Conservation (phyloP, 2,797 vertebrate species). For the Numenius phaeopus region DNA sequence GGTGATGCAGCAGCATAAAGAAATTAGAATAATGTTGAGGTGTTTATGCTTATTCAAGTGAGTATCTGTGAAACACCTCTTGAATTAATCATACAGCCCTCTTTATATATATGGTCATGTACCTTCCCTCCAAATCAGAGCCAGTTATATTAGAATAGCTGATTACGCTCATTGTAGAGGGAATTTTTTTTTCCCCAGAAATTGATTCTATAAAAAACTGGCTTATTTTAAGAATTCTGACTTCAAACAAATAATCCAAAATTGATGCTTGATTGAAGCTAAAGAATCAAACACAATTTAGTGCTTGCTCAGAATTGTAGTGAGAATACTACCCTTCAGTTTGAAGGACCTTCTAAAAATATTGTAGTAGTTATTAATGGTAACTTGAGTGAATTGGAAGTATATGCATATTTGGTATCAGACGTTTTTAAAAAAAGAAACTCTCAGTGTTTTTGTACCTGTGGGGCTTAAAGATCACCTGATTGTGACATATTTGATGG, state of each 20-base stretch:
- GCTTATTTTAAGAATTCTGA: constrained; percentile 28
- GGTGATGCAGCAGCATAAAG: neutral
- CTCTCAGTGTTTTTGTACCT: neutral
- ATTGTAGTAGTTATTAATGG: neutral
- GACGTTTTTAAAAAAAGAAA: neutral
- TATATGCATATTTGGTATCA: neutral
- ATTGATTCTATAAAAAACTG: neutral
- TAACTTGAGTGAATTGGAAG: neutral
- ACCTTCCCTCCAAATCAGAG: neutral
- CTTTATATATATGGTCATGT: neutral
- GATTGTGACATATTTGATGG: neutral
- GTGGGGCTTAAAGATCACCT: neutral
- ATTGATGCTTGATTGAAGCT: constrained; percentile 46
- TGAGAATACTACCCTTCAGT: neutral
- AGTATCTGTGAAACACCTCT: neutral
- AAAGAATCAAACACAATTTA: neutral
- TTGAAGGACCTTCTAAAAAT: constrained; percentile 50
- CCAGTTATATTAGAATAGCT: neutral
- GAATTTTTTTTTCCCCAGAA: neutral
- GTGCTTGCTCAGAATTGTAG: neutral
- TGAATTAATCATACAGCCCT: neutral
- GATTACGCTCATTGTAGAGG: neutral
- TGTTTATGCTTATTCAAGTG: neutral
- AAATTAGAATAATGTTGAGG: neutral
- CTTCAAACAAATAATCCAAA: constrained; percentile 43